Conservation (phyloP, 2,113 vertebrate species). For the Microtus richardsoni region DNA sequence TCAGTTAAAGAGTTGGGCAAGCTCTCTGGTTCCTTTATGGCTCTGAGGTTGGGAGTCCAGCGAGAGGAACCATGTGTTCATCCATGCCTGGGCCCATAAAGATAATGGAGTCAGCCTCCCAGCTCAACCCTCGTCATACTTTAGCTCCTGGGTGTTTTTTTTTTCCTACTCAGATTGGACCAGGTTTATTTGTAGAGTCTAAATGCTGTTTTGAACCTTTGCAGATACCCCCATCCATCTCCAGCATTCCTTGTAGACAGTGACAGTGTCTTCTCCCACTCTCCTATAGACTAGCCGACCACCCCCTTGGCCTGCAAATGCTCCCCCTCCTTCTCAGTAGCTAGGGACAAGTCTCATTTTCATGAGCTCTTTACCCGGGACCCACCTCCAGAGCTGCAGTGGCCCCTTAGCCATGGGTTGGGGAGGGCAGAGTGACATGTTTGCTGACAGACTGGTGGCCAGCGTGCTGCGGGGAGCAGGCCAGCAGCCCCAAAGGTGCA, state of each 20-base stretch:
- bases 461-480: slow-evolving; percentile 15
- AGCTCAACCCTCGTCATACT: not conserved
- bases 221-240: not conserved
- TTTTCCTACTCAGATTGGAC: not conserved
- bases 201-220: not conserved
- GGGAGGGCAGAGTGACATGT: slow-evolving; percentile 66
- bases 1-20: not conserved
- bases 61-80: not conserved
- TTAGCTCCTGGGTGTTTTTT: not conserved
- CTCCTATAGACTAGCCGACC: not conserved
- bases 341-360: slow-evolving; percentile 20
- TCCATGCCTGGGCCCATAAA: not conserved
- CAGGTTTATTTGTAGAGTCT: slow-evolving; percentile 8
- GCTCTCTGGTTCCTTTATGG: not conserved
- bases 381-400: not conserved
- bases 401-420: not conserved
- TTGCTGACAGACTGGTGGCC: slow-evolving; percentile 76
- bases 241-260: not conserved
- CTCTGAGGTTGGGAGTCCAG: not conserved
- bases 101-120: not conserved
- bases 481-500: slow-evolving; percentile 75
- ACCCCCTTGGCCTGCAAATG: not conserved
- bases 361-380: not conserved
- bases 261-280: not conserved
- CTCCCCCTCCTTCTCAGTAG: not conserved